phyloP scores from a whole-genome alignment of 23 tunicate species.

The Oikopleura dioica region DNA sequence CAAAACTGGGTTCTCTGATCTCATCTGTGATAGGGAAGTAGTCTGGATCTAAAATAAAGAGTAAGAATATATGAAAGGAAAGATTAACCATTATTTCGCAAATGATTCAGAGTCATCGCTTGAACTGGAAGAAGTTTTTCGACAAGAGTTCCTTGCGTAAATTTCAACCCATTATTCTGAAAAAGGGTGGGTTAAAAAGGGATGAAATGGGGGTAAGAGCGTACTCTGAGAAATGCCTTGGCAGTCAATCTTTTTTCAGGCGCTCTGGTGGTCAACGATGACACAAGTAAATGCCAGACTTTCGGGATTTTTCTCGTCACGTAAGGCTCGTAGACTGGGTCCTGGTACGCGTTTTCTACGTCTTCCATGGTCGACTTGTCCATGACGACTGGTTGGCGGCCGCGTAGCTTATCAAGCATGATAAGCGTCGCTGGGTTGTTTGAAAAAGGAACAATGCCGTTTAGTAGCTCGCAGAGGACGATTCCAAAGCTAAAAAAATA shows the following conservation, averaged over 20 bases:
- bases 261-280: slow-evolving; percentile 1
- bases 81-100: not conserved
- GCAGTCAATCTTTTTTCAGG: slow-evolving; percentile 1
- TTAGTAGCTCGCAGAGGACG: not conserved
- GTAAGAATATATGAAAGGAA: no score
- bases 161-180: not conserved
- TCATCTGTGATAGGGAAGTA: no score
- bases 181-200: not conserved
- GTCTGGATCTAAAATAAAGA: no score
- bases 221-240: not conserved
- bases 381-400: not conserved
- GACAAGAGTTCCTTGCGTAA: not conserved
- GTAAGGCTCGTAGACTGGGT: not conserved
- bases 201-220: not conserved
- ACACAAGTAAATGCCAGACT: slow-evolving; percentile 6
- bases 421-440: not conserved
- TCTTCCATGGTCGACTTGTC: not conserved
- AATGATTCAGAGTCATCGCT: not conserved
- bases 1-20: no score
- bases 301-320: slow-evolving; percentile 1
- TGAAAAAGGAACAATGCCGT: not conserved
- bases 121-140: not conserved
- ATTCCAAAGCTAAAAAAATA: not conserved
- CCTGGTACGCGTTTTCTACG: not conserved
- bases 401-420: not conserved